Evolutionary conservation across 2,888 invertebrate genomes (phyloP), one percentile per base, ranked within the genome.

Genomic region (Melipona beecheii): DNA sequence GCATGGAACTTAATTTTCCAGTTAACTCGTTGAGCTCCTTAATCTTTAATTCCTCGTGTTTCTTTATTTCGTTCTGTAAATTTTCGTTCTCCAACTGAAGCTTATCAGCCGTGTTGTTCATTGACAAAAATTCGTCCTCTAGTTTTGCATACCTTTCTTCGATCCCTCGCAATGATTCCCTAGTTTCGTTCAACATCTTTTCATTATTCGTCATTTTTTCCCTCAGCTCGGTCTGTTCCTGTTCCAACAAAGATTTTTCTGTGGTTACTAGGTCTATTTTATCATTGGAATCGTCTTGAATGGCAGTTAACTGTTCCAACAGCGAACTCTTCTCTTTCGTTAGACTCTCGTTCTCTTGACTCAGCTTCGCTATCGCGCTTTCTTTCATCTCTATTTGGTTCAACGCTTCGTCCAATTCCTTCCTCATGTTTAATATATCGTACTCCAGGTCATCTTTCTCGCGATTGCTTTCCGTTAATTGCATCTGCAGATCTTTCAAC

Each of bases 391-490:
- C 86, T 5, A 90, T 24, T 24, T 90, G 86, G n/a, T 83, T 86
- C 0, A 95, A 92, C 4, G 94, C 95, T 69, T 94, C 94, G 52
- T 95, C 93, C 15, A 96, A 93, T 87, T 96, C 96, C 68, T 95
- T 95, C 89, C 96, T 95, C 90, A 96, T 95, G 75, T 95, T 95
- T 69, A 95, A 94, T 70, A 96, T 95, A 93, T 96, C 96, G 70
- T 95, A 95, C 91, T 96, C 96, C 90, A 97, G 95, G 13, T 95
- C 95, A 87, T 95, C 95, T 89, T 96, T 96, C 72, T 97, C 97
- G 69, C 86, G 85, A 31, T 77, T 86, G 0, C 84, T 83, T 4
- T 36, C 75, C 4, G 91, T 88, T 17, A 94, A 75, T 36, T 90
- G 90, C 31, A 90, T 86, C 2, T 89, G 86, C 9, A 94, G 85